Evolutionary conservation across 2,797 vertebrate species (phyloP).

Genomic region (Rhinoraja longicauda): DNA sequence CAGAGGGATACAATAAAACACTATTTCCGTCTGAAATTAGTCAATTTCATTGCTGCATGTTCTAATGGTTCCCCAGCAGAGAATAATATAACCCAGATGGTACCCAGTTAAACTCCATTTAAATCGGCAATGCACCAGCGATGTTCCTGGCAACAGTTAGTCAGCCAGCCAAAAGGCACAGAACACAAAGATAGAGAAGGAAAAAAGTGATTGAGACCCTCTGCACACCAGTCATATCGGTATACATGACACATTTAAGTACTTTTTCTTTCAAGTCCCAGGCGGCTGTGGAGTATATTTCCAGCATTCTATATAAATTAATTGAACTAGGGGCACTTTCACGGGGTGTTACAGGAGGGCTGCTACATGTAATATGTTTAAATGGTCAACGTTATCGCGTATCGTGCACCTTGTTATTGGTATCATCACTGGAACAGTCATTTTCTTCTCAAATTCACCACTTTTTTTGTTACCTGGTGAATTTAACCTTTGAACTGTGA

Average conservation of each 20-base stretch:
- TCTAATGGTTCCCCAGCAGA: conserved; percentile 46
- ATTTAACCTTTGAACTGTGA: not conserved
- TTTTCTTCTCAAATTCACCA: not conserved
- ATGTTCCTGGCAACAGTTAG: not conserved
- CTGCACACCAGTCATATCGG: not conserved
- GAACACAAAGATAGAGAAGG: not conserved
- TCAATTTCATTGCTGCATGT: conserved; percentile 46
- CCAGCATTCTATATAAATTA: not conserved
- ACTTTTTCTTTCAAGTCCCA: not conserved
- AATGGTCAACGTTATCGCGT: not conserved
- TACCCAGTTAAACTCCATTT: conserved; percentile 6
- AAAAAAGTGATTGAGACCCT: not conserved
- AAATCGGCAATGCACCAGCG: not conserved
- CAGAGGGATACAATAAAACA: conserved; percentile 29
- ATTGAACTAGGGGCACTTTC: not conserved
- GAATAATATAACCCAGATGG: conserved; percentile 53
- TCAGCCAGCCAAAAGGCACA: not conserved
- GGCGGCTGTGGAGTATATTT: not conserved
- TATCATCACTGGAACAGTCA: too few relatives aligned
- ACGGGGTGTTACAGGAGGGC: not conserved
- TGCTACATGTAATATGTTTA: not conserved
- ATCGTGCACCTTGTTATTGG: too few relatives aligned
- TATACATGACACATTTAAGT: not conserved
- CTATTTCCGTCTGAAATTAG: conserved; percentile 48
- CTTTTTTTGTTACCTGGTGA: too few relatives aligned